phyloP scores from a whole-genome alignment of 2,888 invertebrate genomes.

The Cheilosia urbana region DNA sequence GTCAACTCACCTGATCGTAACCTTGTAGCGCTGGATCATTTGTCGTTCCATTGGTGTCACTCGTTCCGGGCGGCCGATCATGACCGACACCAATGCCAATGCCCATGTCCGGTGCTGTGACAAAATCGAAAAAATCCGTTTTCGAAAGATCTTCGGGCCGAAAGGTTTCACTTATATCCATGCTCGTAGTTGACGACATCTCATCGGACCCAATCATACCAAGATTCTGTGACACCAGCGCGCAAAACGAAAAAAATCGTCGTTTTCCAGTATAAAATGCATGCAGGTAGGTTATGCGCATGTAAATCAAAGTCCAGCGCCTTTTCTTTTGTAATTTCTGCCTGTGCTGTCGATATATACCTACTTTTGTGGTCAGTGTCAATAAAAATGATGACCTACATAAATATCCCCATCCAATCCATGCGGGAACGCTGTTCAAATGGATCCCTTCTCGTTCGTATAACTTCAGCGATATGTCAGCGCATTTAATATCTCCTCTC shows the following conservation, averaged over 20 bases:
- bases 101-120: conserved; percentile 90
- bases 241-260: conserved; percentile 21
- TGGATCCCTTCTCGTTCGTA: conserved; percentile 6
- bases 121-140: conserved; percentile 95
- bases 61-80: conserved; percentile 78
- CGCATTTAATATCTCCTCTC: conserved; percentile 43
- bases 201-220: conserved; percentile 83
- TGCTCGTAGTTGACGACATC: conserved; percentile 84
- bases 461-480: conserved; percentile 34
- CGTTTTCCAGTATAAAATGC: conserved; percentile 26
- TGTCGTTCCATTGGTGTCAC: conserved; percentile 76
- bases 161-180: conserved; percentile 93
- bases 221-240: conserved; percentile 44
- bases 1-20: conserved; percentile 82
- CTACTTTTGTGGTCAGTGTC: conserved; percentile 56
- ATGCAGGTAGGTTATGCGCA: conserved; percentile 54
- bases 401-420: conserved; percentile 44
- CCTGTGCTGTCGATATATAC: conserved; percentile 18
- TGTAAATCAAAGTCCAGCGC: conserved; percentile 5
- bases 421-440: conserved; percentile 63
- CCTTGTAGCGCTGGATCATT: conserved; percentile 83
- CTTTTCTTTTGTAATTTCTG: neutral
- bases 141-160: conserved; percentile 92
- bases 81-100: conserved; percentile 82
- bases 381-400: conserved; percentile 61